Base-by-base conservation (phyloP, 2,888 invertebrate genomes). In the Acleris cristana region DNA sequence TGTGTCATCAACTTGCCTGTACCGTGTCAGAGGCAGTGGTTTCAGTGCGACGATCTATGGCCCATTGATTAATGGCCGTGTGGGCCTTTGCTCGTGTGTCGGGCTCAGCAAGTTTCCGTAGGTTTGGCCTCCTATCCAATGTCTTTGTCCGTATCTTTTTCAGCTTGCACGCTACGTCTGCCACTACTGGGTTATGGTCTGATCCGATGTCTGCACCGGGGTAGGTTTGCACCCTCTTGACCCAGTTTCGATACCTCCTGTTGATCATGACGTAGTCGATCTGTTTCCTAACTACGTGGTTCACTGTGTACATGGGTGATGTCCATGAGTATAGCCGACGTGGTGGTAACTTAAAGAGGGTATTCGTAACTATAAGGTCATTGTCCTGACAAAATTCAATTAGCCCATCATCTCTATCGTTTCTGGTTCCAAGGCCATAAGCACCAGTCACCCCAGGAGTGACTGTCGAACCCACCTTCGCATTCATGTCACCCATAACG, bases 321-420 rank as follows among this genome's bases (percentile, higher is more conserved):
- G 52, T 52, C 52, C 52, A 52, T 3, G 52, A 26, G 23, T 52
- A 52, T 21, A 52, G 23, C 14, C 52, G 10, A 16, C 52, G 52
- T 10, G 52, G 52, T 14, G 52, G 52, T 12, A 52, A 6, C 14
- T 52, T 21, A 23, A 52, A 26, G 23, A 52, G 23, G 14, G 52
- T 52, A 3, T 23, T 26, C 26, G 26, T 52, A 14, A 23, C 14
- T 52, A 52, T 19, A 21, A 52, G 16, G 61, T 30, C 57, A 18
- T 45, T 7, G 6, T 26, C 7, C 6, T 26, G 26, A 7, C 26
- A 26, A 26, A 26, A 26, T 26, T 26, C 26, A 7, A 69, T 16
- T 1, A 69, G 18, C 0, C 14, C 30, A 19, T 70, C 67, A 6
- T 67, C 70, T 55, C 67, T 61, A 6, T 63, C 65, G 48, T 63